These are phyloP conservation scores for Conopomorpha cramerella DNA, from an alignment of 1,140 invertebrate species.

Conservation along the genomic window DNA sequence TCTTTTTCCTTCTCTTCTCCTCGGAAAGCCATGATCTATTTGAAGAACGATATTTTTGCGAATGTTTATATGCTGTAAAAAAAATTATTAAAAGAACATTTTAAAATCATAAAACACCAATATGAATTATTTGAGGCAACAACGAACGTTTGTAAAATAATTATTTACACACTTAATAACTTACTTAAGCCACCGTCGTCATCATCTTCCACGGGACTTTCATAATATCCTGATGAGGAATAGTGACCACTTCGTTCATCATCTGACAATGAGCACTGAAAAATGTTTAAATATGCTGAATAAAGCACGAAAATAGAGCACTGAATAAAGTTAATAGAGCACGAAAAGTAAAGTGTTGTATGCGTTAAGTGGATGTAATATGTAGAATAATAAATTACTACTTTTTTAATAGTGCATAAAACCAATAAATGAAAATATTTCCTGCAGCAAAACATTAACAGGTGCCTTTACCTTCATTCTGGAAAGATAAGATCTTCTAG, in stretches of 20 bases:
- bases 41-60: slow-evolving; percentile 51
- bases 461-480: slow-evolving; percentile 47
- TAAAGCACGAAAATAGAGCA: too few species aligned
- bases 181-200: slow-evolving; percentile 60
- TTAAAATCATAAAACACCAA: too few species aligned
- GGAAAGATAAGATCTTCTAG: too few species aligned
- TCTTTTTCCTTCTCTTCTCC: slow-evolving; percentile 67
- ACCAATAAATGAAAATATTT: too few species aligned
- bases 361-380: too few species aligned
- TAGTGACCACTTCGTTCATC: slow-evolving; percentile 73
- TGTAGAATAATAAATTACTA: too few species aligned
- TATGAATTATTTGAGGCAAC: too few species aligned
- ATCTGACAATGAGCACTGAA: slow-evolving; percentile 64
- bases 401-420: too few species aligned
- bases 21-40: slow-evolving; percentile 65
- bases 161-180: too few species aligned
- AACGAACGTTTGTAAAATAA: too few species aligned
- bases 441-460: too few species aligned
- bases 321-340: too few species aligned
- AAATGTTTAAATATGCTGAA: slow-evolving; percentile 3
- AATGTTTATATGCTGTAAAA: slow-evolving; percentile 53
- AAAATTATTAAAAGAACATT: slow-evolving; percentile 5
- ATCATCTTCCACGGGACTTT: slow-evolving; percentile 74
- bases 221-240: slow-evolving; percentile 79
- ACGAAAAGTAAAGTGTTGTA: slow-evolving; percentile 1